Evolutionary conservation across 2,888 invertebrate species (phyloP).

Genomic region (Eremobia ochroleuca): DNA sequence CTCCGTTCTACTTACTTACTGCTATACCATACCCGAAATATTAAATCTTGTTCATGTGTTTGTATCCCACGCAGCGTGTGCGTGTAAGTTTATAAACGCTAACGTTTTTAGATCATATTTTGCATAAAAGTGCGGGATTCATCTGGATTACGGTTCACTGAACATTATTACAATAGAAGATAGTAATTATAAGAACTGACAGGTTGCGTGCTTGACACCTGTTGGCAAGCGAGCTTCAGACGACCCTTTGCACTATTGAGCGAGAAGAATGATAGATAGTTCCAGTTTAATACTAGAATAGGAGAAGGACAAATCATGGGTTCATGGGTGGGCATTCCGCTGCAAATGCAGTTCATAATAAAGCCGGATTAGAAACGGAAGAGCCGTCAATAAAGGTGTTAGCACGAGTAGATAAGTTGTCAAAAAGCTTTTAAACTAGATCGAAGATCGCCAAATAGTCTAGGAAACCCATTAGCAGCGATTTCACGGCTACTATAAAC

Average conservation of each 20-base stretch:
- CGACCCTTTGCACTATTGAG: slow-evolving; percentile 16
- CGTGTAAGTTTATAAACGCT: slow-evolving; percentile 43
- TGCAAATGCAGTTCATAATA: slow-evolving; percentile 40
- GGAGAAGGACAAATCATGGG: background rate
- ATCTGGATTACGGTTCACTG: slow-evolving; percentile 49
- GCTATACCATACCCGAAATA: slow-evolving; percentile 64
- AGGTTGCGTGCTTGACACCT: slow-evolving; percentile 56
- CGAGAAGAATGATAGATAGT: slow-evolving; percentile 21
- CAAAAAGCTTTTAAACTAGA: slow-evolving; percentile 89
- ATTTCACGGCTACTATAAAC: slow-evolving; percentile 66
- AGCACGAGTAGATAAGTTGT: slow-evolving; percentile 82
- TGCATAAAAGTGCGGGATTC: slow-evolving; percentile 48
- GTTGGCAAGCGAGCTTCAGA: slow-evolving; percentile 37
- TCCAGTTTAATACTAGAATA: background rate
- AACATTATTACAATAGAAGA: slow-evolving; percentile 53
- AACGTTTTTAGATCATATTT: slow-evolving; percentile 49
- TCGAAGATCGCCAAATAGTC: slow-evolving; percentile 81
- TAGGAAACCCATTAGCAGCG: slow-evolving; percentile 84
- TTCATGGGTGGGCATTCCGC: too few relatives aligned
- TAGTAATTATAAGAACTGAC: slow-evolving; percentile 57
- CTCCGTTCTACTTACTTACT: slow-evolving; percentile 74
- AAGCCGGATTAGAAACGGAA: slow-evolving; percentile 61
- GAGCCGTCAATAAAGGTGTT: slow-evolving; percentile 74
- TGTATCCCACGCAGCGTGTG: slow-evolving; percentile 54
- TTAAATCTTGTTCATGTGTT: slow-evolving; percentile 54